Conservation (phyloP, 1,140 invertebrate genomes). For the Euura saliciscinereae region DNA sequence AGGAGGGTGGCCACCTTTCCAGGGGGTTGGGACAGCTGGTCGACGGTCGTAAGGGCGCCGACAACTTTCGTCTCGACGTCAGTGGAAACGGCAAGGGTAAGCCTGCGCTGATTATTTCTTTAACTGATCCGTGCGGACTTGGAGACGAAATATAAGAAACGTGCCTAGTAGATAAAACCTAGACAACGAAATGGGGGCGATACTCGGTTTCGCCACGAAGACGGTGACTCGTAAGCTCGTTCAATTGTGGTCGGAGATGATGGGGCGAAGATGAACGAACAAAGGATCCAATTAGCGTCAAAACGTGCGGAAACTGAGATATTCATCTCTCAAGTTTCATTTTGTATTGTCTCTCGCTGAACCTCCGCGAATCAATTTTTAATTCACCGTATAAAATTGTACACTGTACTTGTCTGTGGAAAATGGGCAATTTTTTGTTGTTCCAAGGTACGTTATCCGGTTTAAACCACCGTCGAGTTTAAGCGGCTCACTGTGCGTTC, state of each 20-base stretch:
- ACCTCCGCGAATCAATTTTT: not conserved
- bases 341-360: slow-evolving; percentile 4
- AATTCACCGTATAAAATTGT: not conserved
- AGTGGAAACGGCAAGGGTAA: slow-evolving; percentile 74
- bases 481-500: not conserved
- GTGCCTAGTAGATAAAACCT: too few relatives aligned
- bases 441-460: too few relatives aligned
- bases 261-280: not conserved
- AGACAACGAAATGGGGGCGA: too few relatives aligned
- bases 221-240: too few relatives aligned
- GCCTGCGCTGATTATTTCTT: slow-evolving; percentile 18
- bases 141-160: too few relatives aligned
- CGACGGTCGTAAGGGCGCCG: slow-evolving; percentile 82
- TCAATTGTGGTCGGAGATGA: too few relatives aligned
- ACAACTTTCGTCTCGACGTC: slow-evolving; percentile 80
- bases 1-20: slow-evolving; percentile 68
- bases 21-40: slow-evolving; percentile 90
- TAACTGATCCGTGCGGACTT: too few relatives aligned
- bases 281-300: slow-evolving; percentile 2
- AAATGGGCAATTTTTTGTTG: too few relatives aligned
- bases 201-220: too few relatives aligned
- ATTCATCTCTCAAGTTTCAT: slow-evolving; percentile 5
- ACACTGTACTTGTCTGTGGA: too few relatives aligned
- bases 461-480: too few relatives aligned
- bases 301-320: slow-evolving; percentile 3